phyloP scores from a whole-genome alignment of 2,888 invertebrate genomes.

The Eudemis profundana region DNA sequence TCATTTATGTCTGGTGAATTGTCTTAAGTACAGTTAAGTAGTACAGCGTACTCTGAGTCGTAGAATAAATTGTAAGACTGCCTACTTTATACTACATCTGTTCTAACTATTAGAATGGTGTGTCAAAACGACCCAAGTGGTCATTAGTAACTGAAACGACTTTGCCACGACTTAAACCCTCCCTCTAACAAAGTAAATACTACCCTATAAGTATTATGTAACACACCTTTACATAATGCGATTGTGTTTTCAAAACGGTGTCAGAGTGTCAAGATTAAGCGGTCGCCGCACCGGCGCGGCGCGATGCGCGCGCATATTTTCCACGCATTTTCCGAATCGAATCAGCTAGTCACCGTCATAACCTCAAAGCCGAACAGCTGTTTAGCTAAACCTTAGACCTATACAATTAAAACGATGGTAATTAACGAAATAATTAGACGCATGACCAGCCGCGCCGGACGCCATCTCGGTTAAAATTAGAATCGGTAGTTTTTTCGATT shows the following conservation, averaged over 20 bases:
- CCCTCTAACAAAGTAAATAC: slow-evolving; percentile 21
- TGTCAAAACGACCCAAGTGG: neutral
- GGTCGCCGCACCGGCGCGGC: slow-evolving; percentile 57
- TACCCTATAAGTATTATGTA: slow-evolving; percentile 1
- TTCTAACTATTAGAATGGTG: too few species aligned
- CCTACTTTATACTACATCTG: neutral
- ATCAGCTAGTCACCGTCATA: slow-evolving; percentile 77
- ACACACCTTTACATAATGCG: slow-evolving; percentile 32
- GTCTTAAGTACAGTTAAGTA: too few species aligned
- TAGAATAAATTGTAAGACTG: neutral
- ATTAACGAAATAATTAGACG: slow-evolving; percentile 55
- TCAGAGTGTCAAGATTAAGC: slow-evolving; percentile 63
- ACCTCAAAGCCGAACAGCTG: slow-evolving; percentile 82
- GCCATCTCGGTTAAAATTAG: slow-evolving; percentile 80
- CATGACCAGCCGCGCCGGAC: slow-evolving; percentile 65
- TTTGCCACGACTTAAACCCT: neutral
- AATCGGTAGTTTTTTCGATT: slow-evolving; percentile 68
- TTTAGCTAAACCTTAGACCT: slow-evolving; percentile 57
- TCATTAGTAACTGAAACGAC: too few species aligned
- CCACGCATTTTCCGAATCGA: slow-evolving; percentile 69
- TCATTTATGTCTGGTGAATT: neutral
- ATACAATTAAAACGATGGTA: slow-evolving; percentile 52
- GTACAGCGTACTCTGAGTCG: too few species aligned
- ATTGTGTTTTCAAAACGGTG: slow-evolving; percentile 54
- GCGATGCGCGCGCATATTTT: slow-evolving; percentile 76